Percentiles rank a stretch among this genome's conserved stretches.
phyloP scores from a whole-genome alignment of 2,113 vertebrate genomes.

The Istiophorus platypterus region DNA sequence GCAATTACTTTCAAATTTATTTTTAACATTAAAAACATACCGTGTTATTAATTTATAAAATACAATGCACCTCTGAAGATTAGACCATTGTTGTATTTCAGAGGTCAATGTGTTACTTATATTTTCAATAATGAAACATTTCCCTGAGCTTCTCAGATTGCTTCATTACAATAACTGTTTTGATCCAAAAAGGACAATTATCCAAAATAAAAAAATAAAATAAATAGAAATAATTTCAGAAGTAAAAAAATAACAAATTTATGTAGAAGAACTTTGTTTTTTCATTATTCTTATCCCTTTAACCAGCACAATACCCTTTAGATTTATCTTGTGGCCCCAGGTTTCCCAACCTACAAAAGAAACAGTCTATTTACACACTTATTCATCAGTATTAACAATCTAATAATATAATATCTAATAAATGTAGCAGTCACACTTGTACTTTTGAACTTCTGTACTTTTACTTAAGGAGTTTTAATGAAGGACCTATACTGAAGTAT shows the following conservation, averaged over 20 bases:
- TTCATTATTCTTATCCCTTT: not conserved
- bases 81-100: not conserved
- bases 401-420: not conserved
- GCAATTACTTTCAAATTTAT: not conserved
- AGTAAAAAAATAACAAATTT: too few species aligned
- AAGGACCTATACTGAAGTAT: not conserved
- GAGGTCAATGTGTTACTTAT: not conserved
- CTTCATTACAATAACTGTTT: not conserved
- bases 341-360: not conserved
- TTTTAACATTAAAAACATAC: not conserved
- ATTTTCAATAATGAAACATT: not conserved
- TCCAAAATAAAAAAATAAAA: not conserved
- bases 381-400: not conserved
- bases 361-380: not conserved
- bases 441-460: not conserved
- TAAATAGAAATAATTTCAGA: not conserved
- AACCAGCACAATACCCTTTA: not conserved
- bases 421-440: too few species aligned
- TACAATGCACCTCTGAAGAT: not conserved
- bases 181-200: not conserved
- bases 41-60: not conserved
- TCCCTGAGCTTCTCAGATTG: not conserved
- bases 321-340: not conserved
- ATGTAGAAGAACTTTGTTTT: not conserved
- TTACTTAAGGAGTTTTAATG: not conserved